Base-by-base conservation (phyloP, 1,140 invertebrate species). In the Antheraea mylitta region DNA sequence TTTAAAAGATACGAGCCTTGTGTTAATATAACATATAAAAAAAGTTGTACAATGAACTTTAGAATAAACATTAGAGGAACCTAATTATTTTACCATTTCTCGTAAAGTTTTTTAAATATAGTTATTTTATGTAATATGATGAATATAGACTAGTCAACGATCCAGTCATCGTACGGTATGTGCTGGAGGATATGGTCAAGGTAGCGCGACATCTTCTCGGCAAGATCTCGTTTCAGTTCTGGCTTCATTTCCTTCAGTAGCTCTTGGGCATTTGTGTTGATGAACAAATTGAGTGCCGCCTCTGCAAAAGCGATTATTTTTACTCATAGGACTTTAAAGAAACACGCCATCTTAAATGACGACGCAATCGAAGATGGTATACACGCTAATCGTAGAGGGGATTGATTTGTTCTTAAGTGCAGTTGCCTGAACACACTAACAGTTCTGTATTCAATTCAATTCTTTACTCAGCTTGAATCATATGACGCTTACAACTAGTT, bases 241-340 rank as follows among this genome's bases (percentile, higher is more conserved):
- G 96, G 96, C 85, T 97, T 97, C 96, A 97, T 97, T 92, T 97
- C 96, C 80, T 96, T 96, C 10, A 97, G 82, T 9, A 97, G 88
- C 73, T 97, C 96, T 80, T 97, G 96, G 0, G 96, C 94, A 82
- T 97, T 96, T 0, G 95, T 96, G 82, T 97, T 97, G 82, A 97
- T 97, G 86, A 97, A 97, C n/a, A 96, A 87, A 89, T 97, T 97
- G 58, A 97, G 82, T 42, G 96, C 96, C 36, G 96, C 96, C 83
- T 97, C 96, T 97, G 90, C 92, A 66, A 36, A 68, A 74, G 45
- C 18, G 22, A 42, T n/a, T 42, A 8, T 64, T 42, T 53, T 13
- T 16, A 13, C 45, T 16, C 5, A 11, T 53, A 3, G 7, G 7
- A 42, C 11, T 42, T 42, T 42, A 30, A 30, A 1, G 4, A 30